Conservation (phyloP, 2,888 invertebrate genomes). For the Frankliniella fusca region DNA sequence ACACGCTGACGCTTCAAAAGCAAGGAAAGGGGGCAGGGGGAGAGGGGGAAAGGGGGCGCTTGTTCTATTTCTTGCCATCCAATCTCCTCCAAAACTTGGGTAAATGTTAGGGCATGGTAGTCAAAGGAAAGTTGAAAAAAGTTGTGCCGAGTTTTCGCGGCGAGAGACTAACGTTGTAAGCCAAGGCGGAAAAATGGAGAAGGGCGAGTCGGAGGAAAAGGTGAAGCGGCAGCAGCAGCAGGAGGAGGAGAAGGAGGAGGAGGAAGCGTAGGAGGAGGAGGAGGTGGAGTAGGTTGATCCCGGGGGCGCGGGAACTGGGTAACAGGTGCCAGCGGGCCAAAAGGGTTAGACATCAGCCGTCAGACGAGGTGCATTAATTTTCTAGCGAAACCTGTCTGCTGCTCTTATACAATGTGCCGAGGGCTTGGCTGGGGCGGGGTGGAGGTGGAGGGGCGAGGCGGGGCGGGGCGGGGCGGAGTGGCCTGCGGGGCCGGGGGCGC, state of each 20-base stretch:
- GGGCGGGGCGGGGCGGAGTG: too few species aligned
- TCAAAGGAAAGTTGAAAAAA: slow-evolving; percentile 26
- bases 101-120: slow-evolving; percentile 24
- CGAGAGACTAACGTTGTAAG: slow-evolving; percentile 26
- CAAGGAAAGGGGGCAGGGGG: not conserved
- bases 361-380: too few species aligned
- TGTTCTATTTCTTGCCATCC: slow-evolving; percentile 20
- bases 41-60: not conserved
- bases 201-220: not conserved
- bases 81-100: slow-evolving; percentile 22
- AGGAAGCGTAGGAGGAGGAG: not conserved
- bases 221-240: not conserved
- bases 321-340: not conserved
- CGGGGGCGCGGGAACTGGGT: not conserved
- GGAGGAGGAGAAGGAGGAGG: not conserved
- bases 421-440: too few species aligned
- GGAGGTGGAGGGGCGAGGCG: too few species aligned
- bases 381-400: too few species aligned
- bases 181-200: not conserved
- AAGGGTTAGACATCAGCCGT: too few species aligned
- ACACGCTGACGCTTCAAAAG: not conserved
- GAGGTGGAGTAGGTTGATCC: not conserved
- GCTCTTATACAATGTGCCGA: too few species aligned
- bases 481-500: too few species aligned
- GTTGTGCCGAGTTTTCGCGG: slow-evolving; percentile 18